These are phyloP conservation scores for Rhinichthys klamathensis DNA, from an alignment of 2,113 vertebrate genomes.

Conservation along the genomic window DNA sequence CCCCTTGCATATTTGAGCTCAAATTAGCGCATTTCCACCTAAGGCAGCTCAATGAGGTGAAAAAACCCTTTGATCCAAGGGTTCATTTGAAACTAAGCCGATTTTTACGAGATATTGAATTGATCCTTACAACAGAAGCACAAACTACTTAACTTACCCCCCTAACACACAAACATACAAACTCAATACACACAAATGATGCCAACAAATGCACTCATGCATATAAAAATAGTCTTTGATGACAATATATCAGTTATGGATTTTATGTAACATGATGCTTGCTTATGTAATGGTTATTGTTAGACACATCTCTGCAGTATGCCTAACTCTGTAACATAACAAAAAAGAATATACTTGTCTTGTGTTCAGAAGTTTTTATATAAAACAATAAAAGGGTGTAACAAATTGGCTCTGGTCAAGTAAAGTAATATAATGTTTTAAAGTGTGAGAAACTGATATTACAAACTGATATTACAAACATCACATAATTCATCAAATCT, in stretches of 20 bases:
- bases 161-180: background rate
- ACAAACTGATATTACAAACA: background rate
- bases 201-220: background rate
- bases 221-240: constrained; percentile 10
- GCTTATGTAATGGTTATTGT: constrained; percentile 28
- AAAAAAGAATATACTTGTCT: no score
- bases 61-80: constrained; percentile 8
- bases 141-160: background rate
- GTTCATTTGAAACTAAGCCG: constrained; percentile 40
- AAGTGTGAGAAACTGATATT: background rate
- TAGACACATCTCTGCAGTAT: background rate
- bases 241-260: constrained; percentile 12
- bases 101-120: constrained; percentile 2
- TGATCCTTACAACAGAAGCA: constrained; percentile 7
- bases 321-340: background rate
- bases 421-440: no score
- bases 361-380: no score
- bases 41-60: constrained; percentile 35
- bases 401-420: no score
- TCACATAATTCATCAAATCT: no score
- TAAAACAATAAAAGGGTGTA: no score
- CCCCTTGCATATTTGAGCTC: constrained; percentile 41
- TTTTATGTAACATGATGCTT: constrained; percentile 15
- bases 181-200: background rate
- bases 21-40: constrained; percentile 49